phyloP scores from a whole-genome alignment of 2,113 vertebrate species.

The Irena cyanogastra region DNA sequence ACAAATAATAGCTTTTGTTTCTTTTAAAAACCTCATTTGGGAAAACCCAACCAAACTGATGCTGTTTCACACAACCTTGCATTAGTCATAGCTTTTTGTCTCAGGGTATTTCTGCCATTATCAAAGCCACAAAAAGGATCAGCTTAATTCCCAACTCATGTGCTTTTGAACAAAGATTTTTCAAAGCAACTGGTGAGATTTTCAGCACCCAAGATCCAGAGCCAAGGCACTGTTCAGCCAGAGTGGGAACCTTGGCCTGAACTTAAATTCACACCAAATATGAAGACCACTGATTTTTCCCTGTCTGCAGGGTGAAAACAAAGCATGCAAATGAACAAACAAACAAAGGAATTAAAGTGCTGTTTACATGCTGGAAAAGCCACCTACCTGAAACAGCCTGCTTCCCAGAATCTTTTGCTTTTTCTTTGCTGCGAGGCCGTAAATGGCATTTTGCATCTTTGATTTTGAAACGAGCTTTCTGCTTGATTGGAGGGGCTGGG shows the following conservation, averaged over 20 bases:
- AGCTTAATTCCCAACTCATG: background rate
- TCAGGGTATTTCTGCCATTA: background rate
- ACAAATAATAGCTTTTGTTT: background rate
- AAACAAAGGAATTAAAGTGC: background rate
- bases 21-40: background rate
- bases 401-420: slow-evolving; percentile 73
- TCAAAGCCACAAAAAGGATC: background rate
- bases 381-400: slow-evolving; percentile 80
- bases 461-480: slow-evolving; percentile 93
- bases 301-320: background rate
- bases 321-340: background rate
- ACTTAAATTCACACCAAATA: background rate
- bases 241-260: background rate
- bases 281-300: background rate
- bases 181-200: background rate
- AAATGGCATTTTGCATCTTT: slow-evolving; percentile 94
- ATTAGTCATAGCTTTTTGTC: background rate
- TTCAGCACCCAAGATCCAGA: background rate
- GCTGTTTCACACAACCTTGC: background rate
- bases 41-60: background rate
- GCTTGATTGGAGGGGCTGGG: slow-evolving; percentile 80
- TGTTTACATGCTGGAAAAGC: background rate
- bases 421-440: slow-evolving; percentile 84
- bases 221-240: background rate
- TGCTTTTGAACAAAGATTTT: background rate